Evolutionary conservation across 1,140 invertebrate species (phyloP).

Genomic region (Drosophila sturtevanti): DNA sequence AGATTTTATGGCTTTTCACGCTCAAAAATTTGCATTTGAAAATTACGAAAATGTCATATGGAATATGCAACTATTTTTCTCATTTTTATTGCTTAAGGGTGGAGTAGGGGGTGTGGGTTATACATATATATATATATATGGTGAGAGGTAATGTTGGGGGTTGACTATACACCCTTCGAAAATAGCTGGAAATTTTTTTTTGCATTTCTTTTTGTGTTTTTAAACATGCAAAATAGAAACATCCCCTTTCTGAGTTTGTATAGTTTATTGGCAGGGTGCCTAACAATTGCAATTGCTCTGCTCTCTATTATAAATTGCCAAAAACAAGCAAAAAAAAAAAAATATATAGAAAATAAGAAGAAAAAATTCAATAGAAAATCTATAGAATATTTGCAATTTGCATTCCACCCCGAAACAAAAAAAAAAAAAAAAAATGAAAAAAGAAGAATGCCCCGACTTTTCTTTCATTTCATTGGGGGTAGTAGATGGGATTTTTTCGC

Average conservation of each 20-base stretch:
- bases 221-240: slow-evolving; percentile 73
- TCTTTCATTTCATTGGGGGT: slow-evolving; percentile 39
- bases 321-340: background rate
- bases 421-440: no score
- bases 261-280: slow-evolving; percentile 29
- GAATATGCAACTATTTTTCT: slow-evolving; percentile 40
- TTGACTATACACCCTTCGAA: background rate
- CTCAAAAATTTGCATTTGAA: slow-evolving; percentile 48
- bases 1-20: slow-evolving; percentile 41
- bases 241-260: slow-evolving; percentile 37
- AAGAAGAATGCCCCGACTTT: background rate
- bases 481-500: slow-evolving; percentile 31
- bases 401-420: slow-evolving; percentile 48
- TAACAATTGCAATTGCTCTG: slow-evolving; percentile 6
- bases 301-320: slow-evolving; percentile 57
- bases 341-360: slow-evolving; percentile 14
- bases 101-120: background rate
- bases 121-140: no score
- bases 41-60: no score
- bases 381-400: slow-evolving; percentile 57
- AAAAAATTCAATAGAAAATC: slow-evolving; percentile 78
- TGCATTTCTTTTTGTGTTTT: slow-evolving; percentile 66
- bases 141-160: background rate
- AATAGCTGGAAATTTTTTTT: background rate
- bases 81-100: slow-evolving; percentile 10